phyloP scores from a whole-genome alignment of 2,888 invertebrate species.

The Neoscelio sp. region DNA sequence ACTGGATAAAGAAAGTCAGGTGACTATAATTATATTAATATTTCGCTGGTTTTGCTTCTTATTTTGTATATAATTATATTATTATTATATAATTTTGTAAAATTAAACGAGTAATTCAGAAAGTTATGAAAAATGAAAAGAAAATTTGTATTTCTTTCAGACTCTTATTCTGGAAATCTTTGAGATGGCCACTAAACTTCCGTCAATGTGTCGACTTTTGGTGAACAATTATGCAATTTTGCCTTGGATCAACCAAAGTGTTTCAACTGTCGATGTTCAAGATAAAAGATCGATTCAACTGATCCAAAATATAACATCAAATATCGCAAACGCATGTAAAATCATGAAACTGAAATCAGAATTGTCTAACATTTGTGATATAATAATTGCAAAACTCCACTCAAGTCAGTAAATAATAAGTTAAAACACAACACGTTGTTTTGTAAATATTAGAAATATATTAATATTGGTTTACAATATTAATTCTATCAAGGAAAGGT shows the following conservation, averaged over 20 bases:
- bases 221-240: constrained; percentile 88
- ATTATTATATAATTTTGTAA: too few species aligned
- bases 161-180: constrained; percentile 87
- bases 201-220: constrained; percentile 87
- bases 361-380: not conserved
- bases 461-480: too few species aligned
- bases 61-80: too few species aligned
- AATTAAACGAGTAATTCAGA: not conserved
- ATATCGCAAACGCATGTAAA: constrained; percentile 18
- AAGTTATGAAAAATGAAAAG: not conserved
- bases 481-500: too few species aligned
- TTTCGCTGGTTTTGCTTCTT: too few species aligned
- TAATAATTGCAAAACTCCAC: not conserved
- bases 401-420: too few species aligned
- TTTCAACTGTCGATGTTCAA: not conserved
- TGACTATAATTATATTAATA: too few species aligned
- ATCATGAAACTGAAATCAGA: not conserved
- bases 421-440: too few species aligned
- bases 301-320: constrained; percentile 1
- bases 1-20: too few species aligned
- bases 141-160: constrained; percentile 76
- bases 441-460: too few species aligned
- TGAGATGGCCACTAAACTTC: constrained; percentile 86
- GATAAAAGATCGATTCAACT: constrained; percentile 9
- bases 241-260: constrained; percentile 86